phyloP scores from a whole-genome alignment of 2,797 vertebrate species.

The Manis crassicaudata region DNA sequence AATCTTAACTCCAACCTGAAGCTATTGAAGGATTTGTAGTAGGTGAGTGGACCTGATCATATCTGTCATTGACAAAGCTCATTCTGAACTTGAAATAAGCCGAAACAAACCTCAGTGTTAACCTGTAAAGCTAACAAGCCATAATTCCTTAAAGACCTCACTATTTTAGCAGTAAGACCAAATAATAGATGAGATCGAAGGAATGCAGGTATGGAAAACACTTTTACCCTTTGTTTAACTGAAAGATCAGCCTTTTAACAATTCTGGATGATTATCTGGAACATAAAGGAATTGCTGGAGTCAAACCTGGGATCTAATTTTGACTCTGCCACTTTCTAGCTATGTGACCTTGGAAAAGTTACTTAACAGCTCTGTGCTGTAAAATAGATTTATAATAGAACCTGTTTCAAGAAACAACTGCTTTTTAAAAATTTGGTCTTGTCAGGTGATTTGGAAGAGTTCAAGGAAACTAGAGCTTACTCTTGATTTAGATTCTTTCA shows the following conservation, averaged over 20 bases:
- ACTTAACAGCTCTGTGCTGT: not conserved
- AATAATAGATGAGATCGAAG: not conserved
- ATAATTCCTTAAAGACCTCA: not conserved
- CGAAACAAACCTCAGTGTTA: not conserved
- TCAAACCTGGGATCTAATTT: constrained; percentile 15
- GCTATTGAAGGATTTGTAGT: not conserved
- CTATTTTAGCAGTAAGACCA: not conserved
- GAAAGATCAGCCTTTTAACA: not conserved
- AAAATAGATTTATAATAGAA: not conserved
- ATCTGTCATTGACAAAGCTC: not conserved
- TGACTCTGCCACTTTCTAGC: not conserved
- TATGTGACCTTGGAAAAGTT: not conserved
- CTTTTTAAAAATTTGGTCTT: not conserved
- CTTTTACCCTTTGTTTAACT: not conserved
- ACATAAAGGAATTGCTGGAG: not conserved
- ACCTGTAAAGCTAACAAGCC: not conserved
- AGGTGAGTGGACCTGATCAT: not conserved
- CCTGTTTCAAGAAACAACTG: not conserved
- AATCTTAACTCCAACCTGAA: not conserved
- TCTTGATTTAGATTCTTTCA: not conserved
- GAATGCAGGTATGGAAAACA: not conserved
- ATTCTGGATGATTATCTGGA: not conserved
- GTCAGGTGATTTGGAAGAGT: not conserved
- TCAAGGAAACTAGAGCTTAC: not conserved
- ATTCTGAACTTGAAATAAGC: not conserved